Evolutionary conservation across 2,888 invertebrate species (phyloP), one percentile per base, ranked within the genome.

Genomic region (Saturnia japonica): DNA sequence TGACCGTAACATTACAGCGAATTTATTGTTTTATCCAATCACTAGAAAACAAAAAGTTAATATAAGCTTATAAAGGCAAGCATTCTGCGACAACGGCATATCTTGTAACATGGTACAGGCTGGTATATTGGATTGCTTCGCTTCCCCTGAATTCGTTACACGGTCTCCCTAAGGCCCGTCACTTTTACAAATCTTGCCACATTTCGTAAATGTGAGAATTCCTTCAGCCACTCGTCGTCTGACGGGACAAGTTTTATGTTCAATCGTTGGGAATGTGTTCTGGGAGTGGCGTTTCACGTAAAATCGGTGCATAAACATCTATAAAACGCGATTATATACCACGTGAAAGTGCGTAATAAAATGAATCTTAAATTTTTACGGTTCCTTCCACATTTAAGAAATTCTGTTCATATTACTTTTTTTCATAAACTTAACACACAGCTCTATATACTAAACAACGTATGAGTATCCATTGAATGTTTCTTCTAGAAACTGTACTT

Each of bases 151-250:
- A 84, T 83, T 81, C 78, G 79, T 79, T 79, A 80, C 78, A 76
- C 74, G 76, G 45, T 72, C 72, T 78, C 82, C 82, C 81, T 77
- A 79, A 84, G 82, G 85, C 80, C 75, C 75, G 76, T 74, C 80
- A 83, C 85, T 86, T 85, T 82, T 82, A 81, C 83, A 85, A 87
- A 87, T 86, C 83, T 85, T 79, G 80, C 83, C 81, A 80, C 85
- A 84, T 86, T 85, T 80, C 78, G 75, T 77, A 80, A 77, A 83
- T 78, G 82, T 80, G 82, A 78, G 79, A 83, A 83, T 84, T 82
- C 81, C 79, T 85, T 83, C 81, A 79, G 77, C 80, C 80, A 80
- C 80, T 79, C 82, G 80, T 78, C 74, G 82, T 84, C 79, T 82
- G 85, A 80, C 82, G 80, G 76, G 82, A 82, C 82, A 84, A 82